A percentile compares a stretch with the other conserved stretches of the same genome.
These are phyloP conservation scores for Drosophila koepferae DNA, from an alignment of 2,888 invertebrate species.

Conservation along the genomic window DNA sequence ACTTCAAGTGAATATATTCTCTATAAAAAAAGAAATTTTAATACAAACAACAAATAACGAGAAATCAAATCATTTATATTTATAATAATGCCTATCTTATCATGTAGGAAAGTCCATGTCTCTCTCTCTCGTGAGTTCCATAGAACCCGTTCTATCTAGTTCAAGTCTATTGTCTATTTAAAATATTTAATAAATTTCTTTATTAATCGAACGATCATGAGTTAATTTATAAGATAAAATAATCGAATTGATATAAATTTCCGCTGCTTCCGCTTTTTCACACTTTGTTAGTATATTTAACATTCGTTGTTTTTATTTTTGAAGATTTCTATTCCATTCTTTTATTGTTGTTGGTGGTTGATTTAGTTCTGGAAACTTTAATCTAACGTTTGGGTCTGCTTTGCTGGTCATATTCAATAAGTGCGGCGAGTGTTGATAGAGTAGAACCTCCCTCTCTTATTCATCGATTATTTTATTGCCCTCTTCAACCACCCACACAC, in stretches of 20 bases:
- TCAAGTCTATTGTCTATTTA: too few relatives aligned
- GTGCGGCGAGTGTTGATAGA: slow-evolving; percentile 44
- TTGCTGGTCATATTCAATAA: slow-evolving; percentile 37
- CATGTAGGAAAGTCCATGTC: background rate
- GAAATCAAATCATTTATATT: slow-evolving; percentile 3
- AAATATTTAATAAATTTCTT: background rate
- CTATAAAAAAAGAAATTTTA: background rate
- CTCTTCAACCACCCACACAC: slow-evolving; percentile 47
- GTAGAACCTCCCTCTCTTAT: slow-evolving; percentile 30
- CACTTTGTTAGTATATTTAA: slow-evolving; percentile 22
- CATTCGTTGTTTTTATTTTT: background rate
- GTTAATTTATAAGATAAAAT: background rate
- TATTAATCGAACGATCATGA: background rate
- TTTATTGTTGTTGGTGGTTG: slow-evolving; percentile 47
- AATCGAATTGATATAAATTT: background rate
- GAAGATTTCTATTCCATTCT: background rate
- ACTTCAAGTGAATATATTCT: background rate
- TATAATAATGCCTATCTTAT: slow-evolving; percentile 4
- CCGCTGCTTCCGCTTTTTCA: background rate
- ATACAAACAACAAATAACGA: background rate
- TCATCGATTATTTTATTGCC: slow-evolving; percentile 71
- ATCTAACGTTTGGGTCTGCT: slow-evolving; percentile 36
- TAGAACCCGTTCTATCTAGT: background rate
- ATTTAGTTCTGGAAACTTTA: slow-evolving; percentile 35
- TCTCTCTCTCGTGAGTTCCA: background rate